Evolutionary conservation across 2,797 vertebrate genomes (phyloP).

Genomic region (Apogon talboti): DNA sequence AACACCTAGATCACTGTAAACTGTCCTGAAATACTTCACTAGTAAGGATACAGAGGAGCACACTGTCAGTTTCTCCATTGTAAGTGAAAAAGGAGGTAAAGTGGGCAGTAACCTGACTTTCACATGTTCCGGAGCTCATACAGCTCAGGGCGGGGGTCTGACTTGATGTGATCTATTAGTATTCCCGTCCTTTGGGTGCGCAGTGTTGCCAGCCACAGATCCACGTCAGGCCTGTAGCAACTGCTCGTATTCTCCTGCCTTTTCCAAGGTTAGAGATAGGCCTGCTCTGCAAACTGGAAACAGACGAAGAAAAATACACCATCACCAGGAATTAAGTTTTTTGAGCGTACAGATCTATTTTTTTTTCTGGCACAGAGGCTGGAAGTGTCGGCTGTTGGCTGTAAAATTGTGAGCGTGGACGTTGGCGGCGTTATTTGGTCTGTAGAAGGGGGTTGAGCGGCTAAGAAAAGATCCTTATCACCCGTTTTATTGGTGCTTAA

Average conservation of each 20-base stretch:
- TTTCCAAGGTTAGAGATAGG: constrained; percentile 82
- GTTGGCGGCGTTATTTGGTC: constrained; percentile 34
- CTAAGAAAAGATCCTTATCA: constrained; percentile 47
- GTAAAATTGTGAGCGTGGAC: constrained; percentile 36
- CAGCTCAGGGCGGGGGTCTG: constrained; percentile 71
- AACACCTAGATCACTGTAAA: not conserved
- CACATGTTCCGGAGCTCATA: constrained; percentile 26
- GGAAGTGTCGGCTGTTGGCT: constrained; percentile 11
- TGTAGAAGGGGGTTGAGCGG: constrained; percentile 37
- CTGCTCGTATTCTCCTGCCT: constrained; percentile 79
- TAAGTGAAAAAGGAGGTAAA: constrained; percentile 10
- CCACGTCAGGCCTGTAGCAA: constrained; percentile 86
- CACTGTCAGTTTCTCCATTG: not conserved
- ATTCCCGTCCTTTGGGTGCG: constrained; percentile 88
- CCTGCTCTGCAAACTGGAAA: constrained; percentile 48
- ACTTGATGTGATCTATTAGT: constrained; percentile 82
- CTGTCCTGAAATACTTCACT: not conserved
- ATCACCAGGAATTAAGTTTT: constrained; percentile 42
- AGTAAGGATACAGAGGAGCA: not conserved
- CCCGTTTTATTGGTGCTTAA: constrained; percentile 76
- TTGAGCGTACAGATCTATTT: not conserved
- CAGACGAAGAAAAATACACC: constrained; percentile 53
- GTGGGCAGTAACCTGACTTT: constrained; percentile 15
- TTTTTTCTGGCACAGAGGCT: constrained; percentile 26
- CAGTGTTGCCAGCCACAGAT: constrained; percentile 80